Evolutionary conservation across 2,113 vertebrate species (phyloP).

Genomic region (Corythoichthys haematopterus): DNA sequence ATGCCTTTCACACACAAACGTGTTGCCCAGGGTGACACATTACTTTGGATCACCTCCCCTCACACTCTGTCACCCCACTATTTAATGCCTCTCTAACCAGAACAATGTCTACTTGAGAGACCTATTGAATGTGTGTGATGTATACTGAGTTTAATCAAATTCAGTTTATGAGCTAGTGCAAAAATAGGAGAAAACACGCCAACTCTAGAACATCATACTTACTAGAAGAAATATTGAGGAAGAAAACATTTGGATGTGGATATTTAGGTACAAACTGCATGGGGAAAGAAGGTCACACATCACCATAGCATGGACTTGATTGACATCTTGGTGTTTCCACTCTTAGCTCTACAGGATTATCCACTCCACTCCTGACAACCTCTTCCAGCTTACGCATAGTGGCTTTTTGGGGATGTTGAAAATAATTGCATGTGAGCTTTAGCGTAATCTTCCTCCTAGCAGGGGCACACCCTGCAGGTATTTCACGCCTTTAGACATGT

Average conservation of each 20-base stretch:
- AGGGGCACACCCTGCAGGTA: background rate
- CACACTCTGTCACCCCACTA: too few species aligned
- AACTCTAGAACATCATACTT: too few species aligned
- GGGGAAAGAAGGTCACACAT: slow-evolving; percentile 47
- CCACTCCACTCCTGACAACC: slow-evolving; percentile 34
- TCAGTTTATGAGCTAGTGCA: too few species aligned
- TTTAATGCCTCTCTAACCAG: too few species aligned
- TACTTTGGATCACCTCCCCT: too few species aligned
- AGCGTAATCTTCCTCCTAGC: slow-evolving; percentile 9
- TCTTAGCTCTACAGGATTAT: slow-evolving; percentile 51
- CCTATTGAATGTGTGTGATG: too few species aligned
- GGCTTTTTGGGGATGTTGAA: slow-evolving; percentile 7
- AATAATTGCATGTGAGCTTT: slow-evolving; percentile 14
- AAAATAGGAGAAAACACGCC: too few species aligned
- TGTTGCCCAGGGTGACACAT: too few species aligned
- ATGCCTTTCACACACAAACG: too few species aligned
- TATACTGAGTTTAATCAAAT: too few species aligned
- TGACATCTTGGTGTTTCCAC: slow-evolving; percentile 41
- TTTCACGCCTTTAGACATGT: slow-evolving; percentile 20
- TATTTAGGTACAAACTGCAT: slow-evolving; percentile 25
- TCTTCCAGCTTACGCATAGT: slow-evolving; percentile 21
- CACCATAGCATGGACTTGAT: slow-evolving; percentile 33
- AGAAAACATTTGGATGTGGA: slow-evolving; percentile 43
- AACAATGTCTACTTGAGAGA: too few species aligned
- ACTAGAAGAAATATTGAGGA: background rate